Percentiles rank a stretch among this genome's conserved stretches.
phyloP scores from a whole-genome alignment of 2,113 vertebrate species.

The Trichechus manatus region DNA sequence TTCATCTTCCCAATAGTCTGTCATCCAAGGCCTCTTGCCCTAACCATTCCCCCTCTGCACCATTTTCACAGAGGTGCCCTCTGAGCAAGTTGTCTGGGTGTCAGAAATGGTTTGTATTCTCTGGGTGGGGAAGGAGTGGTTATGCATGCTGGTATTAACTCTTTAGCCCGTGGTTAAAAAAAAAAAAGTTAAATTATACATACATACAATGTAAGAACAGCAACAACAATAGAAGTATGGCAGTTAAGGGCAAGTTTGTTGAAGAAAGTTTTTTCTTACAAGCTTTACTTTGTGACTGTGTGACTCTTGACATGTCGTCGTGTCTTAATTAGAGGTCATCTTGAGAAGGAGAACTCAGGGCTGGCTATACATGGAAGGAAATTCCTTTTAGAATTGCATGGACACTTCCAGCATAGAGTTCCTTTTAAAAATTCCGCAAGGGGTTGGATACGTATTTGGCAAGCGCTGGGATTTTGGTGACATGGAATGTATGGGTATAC shows the following conservation, averaged over 20 bases:
- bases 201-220: background rate
- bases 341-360: background rate
- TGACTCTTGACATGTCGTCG: background rate
- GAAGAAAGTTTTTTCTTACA: background rate
- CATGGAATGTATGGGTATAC: background rate
- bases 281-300: background rate
- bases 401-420: background rate
- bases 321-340: background rate
- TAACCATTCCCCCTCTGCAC: background rate
- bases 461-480: background rate
- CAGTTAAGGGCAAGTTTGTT: background rate
- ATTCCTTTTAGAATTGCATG: background rate
- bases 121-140: background rate
- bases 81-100: too few relatives aligned
- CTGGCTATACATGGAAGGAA: background rate
- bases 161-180: background rate
- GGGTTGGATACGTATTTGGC: background rate
- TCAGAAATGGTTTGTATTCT: too few relatives aligned
- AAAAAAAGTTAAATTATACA: background rate
- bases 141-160: accelerated
- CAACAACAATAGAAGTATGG: background rate
- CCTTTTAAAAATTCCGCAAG: background rate
- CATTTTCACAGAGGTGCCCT: background rate
- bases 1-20: background rate
- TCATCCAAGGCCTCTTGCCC: background rate